These are phyloP conservation scores for Discoglossus pictus DNA, from an alignment of 2,797 vertebrate genomes.

Conservation along the genomic window DNA sequence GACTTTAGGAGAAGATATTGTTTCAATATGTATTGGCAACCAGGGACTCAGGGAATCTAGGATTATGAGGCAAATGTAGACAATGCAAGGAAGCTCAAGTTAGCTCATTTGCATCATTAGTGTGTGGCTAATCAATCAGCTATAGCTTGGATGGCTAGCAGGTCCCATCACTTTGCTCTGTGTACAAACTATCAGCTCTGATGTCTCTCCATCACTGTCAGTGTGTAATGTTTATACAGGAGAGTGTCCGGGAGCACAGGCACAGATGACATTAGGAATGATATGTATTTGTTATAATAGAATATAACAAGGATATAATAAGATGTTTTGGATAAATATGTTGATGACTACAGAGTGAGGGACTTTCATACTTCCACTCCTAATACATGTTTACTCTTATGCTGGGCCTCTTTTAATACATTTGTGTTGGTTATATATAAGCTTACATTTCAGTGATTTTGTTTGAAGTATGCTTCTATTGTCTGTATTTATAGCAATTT, in stretches of 20 bases:
- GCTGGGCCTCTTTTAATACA: too few species aligned
- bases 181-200: constrained; percentile 27
- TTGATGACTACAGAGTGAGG: too few species aligned
- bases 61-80: neutral
- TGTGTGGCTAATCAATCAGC: constrained; percentile 45
- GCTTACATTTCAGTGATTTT: too few species aligned
- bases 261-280: too few species aligned
- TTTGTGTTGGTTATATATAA: too few species aligned
- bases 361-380: too few species aligned
- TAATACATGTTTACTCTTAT: too few species aligned
- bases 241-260: neutral
- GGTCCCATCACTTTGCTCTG: constrained; percentile 33
- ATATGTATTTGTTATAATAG: too few species aligned
- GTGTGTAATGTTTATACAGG: neutral
- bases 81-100: constrained; percentile 21
- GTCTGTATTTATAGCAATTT: too few species aligned
- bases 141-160: neutral
- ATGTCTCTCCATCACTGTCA: constrained; percentile 40
- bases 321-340: too few species aligned
- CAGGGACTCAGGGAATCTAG: constrained; percentile 15
- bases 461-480: too few species aligned
- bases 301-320: too few species aligned
- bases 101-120: constrained; percentile 25
- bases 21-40: constrained; percentile 39
- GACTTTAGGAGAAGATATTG: constrained; percentile 23